Base-by-base conservation (phyloP, 2,113 vertebrate species). In the Prionailurus viverrinus region DNA sequence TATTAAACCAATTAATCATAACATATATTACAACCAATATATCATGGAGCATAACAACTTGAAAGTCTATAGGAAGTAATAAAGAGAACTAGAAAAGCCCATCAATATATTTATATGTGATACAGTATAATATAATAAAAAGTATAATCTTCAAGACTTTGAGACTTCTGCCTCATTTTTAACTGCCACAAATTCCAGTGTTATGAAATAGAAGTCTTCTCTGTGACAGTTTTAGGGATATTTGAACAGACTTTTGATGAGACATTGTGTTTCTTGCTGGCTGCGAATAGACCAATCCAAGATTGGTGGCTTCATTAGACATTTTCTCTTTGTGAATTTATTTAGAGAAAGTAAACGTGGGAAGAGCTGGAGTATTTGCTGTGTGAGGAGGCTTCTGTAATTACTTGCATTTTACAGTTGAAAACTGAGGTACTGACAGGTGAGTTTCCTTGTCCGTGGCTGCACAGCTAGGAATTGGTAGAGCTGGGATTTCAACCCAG, bases 1-100 rank as follows among this genome's bases (percentile, higher is more conserved):
- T 73, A 97, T 29, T 92, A 71, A 94, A 74, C 79, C 53, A 92
- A 41, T 81, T 53, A 61, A 48, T 91, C 92, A 74, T 27, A 48
- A 41, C 23, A 63, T 48, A 16, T 92, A 53, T 85, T 66, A 39
- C 4, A 76, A 55, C 83, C 21, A 58, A n/a, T 66, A 39, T 63
- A 23, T 68, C 39, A 71, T 8, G 45, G 5, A n/a, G 31, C 51
- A 5, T 10, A 65, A 84, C 25, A 53, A 51, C 31, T 61, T 45
- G 3, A 51, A 82, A 88, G 45, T n/a, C 69, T 51, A n/a, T 27
- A 36, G 41, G 51, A 13, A 19, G 19, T 53, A 83, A n/a, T 33
- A 33, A 83, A 33, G 29, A 84, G 36, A 85, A 33, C 39, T 23
- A 5, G 13, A 39, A 18, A 3, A 76, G 89, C 39, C 33, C 11